Percentiles rank a stretch among this genome's conserved stretches.
Evolutionary conservation across 2,888 invertebrate species (phyloP).

Genomic region (Venusia cambrica): DNA sequence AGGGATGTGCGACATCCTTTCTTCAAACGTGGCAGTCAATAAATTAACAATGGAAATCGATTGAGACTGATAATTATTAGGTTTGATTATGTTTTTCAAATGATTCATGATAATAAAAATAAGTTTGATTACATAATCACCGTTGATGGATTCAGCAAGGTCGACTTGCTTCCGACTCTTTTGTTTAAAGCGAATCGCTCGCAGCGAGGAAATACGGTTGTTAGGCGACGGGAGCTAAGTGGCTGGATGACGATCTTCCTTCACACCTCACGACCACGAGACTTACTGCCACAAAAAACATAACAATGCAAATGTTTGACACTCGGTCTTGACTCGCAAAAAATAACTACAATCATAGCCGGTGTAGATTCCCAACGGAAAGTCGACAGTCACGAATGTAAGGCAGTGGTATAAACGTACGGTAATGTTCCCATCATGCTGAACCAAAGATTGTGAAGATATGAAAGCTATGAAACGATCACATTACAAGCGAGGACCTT

Average conservation of each 20-base stretch:
- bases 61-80: conserved; percentile 7
- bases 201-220: conserved; percentile 71
- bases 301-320: conserved; percentile 51
- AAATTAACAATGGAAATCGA: conserved; percentile 16
- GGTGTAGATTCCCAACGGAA: conserved; percentile 23
- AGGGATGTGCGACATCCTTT: conserved; percentile 26
- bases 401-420: conserved; percentile 34
- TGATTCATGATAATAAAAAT: conserved; percentile 34
- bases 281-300: conserved; percentile 47
- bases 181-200: conserved; percentile 63
- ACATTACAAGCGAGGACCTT: conserved; percentile 51
- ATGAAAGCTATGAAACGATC: conserved; percentile 50
- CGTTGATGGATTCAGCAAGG: conserved; percentile 56
- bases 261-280: conserved; percentile 53
- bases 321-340: conserved; percentile 39
- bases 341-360: conserved; percentile 32
- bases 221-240: conserved; percentile 72
- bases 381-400: conserved; percentile 21
- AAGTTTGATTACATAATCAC: conserved; percentile 41
- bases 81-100: conserved; percentile 26
- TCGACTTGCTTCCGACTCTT: conserved; percentile 62
- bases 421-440: conserved; percentile 35
- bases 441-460: conserved; percentile 43
- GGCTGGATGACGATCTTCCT: conserved; percentile 64
- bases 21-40: conserved; percentile 16